Conservation (phyloP, 2,797 vertebrate genomes). For the Enteromius mattozi region DNA sequence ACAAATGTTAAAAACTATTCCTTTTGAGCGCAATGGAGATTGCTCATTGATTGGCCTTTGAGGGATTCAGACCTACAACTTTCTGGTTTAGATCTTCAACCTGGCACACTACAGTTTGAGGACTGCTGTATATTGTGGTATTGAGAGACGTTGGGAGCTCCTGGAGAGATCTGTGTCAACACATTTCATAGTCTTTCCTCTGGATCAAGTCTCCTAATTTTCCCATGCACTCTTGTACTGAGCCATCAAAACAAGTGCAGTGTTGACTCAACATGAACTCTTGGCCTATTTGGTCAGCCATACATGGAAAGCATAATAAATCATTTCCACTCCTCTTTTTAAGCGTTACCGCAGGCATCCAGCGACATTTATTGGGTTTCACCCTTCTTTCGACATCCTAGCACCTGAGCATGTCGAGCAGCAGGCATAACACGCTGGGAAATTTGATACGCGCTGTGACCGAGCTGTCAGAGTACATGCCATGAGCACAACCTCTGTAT, state of each 20-base stretch:
- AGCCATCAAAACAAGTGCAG: constrained; percentile 43
- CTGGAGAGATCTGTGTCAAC: not conserved
- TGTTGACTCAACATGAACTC: constrained; percentile 37
- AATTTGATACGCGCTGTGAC: constrained; percentile 62
- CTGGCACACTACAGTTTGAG: not conserved
- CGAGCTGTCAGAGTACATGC: constrained; percentile 55
- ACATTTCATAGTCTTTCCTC: not conserved
- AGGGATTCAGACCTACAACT: not conserved
- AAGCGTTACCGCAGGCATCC: constrained; percentile 7
- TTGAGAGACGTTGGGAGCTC: not conserved
- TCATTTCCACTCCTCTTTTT: constrained; percentile 48
- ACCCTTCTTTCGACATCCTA: constrained; percentile 21
- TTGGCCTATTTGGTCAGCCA: constrained; percentile 7
- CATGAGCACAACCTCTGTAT: not conserved
- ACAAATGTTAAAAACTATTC: too few species aligned
- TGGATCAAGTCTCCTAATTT: constrained; percentile 13
- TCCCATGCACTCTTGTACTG: constrained; percentile 35
- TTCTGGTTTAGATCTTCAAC: not conserved
- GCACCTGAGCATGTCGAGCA: constrained; percentile 42
- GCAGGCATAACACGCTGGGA: constrained; percentile 51
- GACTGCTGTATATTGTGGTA: too few species aligned
- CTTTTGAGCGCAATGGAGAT: not conserved
- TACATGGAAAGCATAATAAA: constrained; percentile 35
- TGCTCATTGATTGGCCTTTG: not conserved
- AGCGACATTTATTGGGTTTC: not conserved